Base-by-base conservation (phyloP, 2,888 invertebrate species). In the Augochlorella aurata region DNA sequence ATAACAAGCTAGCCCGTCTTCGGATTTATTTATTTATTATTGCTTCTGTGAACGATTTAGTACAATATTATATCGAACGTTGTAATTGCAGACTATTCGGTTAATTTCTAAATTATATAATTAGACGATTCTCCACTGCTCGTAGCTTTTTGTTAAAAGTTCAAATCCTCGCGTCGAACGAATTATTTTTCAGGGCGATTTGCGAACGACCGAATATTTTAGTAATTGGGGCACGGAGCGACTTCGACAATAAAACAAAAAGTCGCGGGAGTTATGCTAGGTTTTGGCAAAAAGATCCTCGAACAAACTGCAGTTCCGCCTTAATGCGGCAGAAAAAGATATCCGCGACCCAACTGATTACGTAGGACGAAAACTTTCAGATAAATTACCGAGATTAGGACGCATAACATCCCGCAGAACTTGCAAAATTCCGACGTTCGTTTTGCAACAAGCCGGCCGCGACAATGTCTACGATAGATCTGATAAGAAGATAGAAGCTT, bases 401-500 rank as follows among this genome's bases (percentile, higher is more conserved):
- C 73, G 79, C 80, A 49, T 47, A 69, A 75, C 79, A 49, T 79
- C 69, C n/a, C 44, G 49, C 63, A 21, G 52, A 80, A 74, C 63
- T 79, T 69, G 69, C 68, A 44, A 69, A 66, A 81, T 47, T 24
- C 16, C 67, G 44, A 45, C 50, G 70, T 52, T 69, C 58, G 50
- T 73, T 73, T 76, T 66, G 58, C 69, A 44, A 68, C 76, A 70
- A 66, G 49, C 74, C 74, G 52, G 45, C 29, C n/a, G 29, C 44
- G 61, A 68, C 44, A 66, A 72, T 67, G 21, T 66, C 58, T 61
- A 52, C 58, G 67, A 73, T 70, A 58, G 68, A 58, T 54, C 73
- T 73, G 80, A 84, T 84, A 81, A 84, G 84, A 16, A 7, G 54
- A 69, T 29, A 61, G 73, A 67, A 75, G 69, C 77, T 84, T 68